Evolutionary conservation across 2,797 vertebrate genomes (phyloP).

Genomic region (Bucorvus abyssinicus): DNA sequence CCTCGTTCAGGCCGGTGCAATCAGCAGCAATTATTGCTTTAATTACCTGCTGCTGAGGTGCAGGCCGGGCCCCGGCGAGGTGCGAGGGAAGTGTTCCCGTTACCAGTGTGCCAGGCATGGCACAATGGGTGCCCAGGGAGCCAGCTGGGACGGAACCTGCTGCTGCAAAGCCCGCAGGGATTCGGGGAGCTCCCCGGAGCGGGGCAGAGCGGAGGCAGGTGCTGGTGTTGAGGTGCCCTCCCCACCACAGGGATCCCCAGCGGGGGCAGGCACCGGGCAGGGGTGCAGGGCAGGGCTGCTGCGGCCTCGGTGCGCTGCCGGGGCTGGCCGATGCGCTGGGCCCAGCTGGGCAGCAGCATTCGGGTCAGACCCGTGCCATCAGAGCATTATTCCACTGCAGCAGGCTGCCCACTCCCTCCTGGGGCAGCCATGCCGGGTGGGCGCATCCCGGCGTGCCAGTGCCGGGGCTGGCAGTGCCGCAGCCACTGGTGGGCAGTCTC

Average conservation of each 20-base stretch:
- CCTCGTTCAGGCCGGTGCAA: slow-evolving; percentile 69
- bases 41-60: slow-evolving; percentile 78
- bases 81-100: slow-evolving; percentile 76
- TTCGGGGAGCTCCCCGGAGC: not conserved
- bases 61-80: slow-evolving; percentile 70
- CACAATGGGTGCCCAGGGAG: slow-evolving; percentile 70
- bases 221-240: not conserved
- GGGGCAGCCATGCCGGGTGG: not conserved
- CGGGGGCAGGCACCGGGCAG: not conserved
- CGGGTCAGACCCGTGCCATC: rapidly evolving
- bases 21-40: slow-evolving; percentile 81
- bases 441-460: not conserved
- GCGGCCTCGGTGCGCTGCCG: not conserved
- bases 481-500: not conserved
- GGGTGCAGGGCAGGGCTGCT: not conserved
- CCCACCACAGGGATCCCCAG: rapidly evolving
- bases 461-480: not conserved
- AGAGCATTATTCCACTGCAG: not conserved
- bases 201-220: not conserved
- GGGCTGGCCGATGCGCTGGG: not conserved
- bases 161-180: not conserved
- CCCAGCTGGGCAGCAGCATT: not conserved
- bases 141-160: slow-evolving; percentile 70
- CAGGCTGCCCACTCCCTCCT: not conserved
- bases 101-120: slow-evolving; percentile 75